Conservation (phyloP, 1,140 invertebrate species). For the Drosophila tropicalis region DNA sequence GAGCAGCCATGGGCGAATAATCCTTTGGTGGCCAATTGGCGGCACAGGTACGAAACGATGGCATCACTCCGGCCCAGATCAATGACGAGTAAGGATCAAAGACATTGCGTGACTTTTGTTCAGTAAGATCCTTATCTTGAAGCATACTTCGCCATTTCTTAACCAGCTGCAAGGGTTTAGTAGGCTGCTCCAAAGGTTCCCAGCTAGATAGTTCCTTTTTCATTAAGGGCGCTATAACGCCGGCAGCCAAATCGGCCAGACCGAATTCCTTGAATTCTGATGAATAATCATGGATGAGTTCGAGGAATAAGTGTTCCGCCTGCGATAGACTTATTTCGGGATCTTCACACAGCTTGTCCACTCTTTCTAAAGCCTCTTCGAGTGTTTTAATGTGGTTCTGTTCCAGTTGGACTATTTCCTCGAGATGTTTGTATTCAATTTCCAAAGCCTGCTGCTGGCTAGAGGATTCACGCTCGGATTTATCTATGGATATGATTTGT, state of each 20-base stretch:
- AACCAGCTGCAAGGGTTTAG: slow-evolving; percentile 87
- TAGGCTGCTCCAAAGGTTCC: slow-evolving; percentile 89
- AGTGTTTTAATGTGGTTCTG: slow-evolving; percentile 89
- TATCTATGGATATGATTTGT: slow-evolving; percentile 95
- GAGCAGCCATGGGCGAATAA: slow-evolving; percentile 89
- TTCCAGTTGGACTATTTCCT: slow-evolving; percentile 89
- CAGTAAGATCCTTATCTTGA: slow-evolving; percentile 53
- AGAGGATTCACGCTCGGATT: slow-evolving; percentile 89
- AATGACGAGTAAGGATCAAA: slow-evolving; percentile 92
- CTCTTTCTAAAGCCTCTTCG: slow-evolving; percentile 87
- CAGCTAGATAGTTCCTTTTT: slow-evolving; percentile 88
- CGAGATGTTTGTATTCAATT: slow-evolving; percentile 90
- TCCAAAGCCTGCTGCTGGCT: slow-evolving; percentile 91
- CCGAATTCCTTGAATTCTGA: slow-evolving; percentile 86
- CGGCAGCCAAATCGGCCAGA: slow-evolving; percentile 87
- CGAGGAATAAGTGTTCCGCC: slow-evolving; percentile 89
- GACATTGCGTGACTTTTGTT: slow-evolving; percentile 84
- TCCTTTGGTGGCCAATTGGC: slow-evolving; percentile 89
- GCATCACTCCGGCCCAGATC: slow-evolving; percentile 96
- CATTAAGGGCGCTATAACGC: slow-evolving; percentile 87
- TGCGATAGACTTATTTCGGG: slow-evolving; percentile 88
- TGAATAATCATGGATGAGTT: slow-evolving; percentile 86
- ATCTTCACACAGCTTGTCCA: slow-evolving; percentile 88
- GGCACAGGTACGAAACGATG: slow-evolving; percentile 84
- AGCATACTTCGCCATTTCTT: slow-evolving; percentile 89